A percentile compares a stretch with the other conserved stretches of the same genome.
Conservation (phyloP, 2,888 invertebrate species). For the Zootermopsis nevadensis region DNA sequence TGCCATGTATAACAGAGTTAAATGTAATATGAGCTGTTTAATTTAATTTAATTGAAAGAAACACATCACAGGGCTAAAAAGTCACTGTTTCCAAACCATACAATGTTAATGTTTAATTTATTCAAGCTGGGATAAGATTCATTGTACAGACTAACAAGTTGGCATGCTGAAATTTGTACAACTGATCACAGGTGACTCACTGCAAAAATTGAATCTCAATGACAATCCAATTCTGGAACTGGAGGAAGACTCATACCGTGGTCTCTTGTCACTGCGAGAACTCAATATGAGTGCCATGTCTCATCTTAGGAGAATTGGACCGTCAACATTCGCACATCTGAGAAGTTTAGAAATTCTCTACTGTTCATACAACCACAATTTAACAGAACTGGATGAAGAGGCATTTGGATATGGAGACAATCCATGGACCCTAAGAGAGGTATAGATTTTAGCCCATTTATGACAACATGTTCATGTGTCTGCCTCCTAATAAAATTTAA, state of each 20-base stretch:
- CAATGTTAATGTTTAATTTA: too few relatives aligned
- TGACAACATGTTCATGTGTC: too few relatives aligned
- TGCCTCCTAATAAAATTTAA: too few relatives aligned
- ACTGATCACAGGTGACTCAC: not conserved
- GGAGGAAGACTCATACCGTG: slow-evolving; percentile 24
- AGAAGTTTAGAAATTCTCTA: slow-evolving; percentile 2
- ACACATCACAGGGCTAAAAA: too few relatives aligned
- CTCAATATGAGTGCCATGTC: slow-evolving; percentile 9
- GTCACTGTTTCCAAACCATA: too few relatives aligned
- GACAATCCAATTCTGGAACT: slow-evolving; percentile 24
- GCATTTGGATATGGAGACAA: slow-evolving; percentile 16
- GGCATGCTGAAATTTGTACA: too few relatives aligned
- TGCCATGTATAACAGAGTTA: too few relatives aligned
- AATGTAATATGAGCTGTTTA: too few relatives aligned
- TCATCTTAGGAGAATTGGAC: slow-evolving; percentile 3
- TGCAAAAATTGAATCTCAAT: slow-evolving; percentile 30
- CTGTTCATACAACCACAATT: slow-evolving; percentile 23
- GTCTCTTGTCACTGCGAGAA: slow-evolving; percentile 5
- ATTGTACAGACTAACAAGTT: too few relatives aligned
- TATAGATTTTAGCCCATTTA: not conserved
- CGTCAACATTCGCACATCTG: slow-evolving; percentile 29
- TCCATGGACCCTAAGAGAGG: not conserved
- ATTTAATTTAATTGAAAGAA: too few relatives aligned
- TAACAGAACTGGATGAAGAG: slow-evolving; percentile 18
- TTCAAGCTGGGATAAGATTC: too few relatives aligned